A percentile compares a stretch with the other conserved stretches of the same genome.
phyloP scores from a whole-genome alignment of 1,140 invertebrate species.

The Pomacea maculata region DNA sequence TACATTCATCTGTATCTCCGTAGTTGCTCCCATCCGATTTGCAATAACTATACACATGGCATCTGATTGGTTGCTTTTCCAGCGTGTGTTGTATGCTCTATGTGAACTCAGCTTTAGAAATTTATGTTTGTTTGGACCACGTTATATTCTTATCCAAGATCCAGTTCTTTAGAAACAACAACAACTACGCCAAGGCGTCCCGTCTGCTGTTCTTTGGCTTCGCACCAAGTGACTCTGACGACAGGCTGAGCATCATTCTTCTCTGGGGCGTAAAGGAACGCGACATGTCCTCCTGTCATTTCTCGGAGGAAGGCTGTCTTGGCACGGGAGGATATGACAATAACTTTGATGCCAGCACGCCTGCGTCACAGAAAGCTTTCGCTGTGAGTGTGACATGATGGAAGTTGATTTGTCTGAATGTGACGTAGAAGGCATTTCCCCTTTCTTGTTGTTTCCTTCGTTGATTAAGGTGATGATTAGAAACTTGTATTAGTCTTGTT shows the following conservation, averaged over 20 bases:
- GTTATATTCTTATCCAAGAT: conserved; percentile 12
- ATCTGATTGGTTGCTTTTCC: no score
- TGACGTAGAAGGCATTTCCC: no score
- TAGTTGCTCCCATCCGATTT: no score
- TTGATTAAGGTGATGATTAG: no score
- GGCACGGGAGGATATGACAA: conserved; percentile 33
- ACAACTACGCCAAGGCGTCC: conserved; percentile 30
- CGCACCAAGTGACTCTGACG: conserved; percentile 26
- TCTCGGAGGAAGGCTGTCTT: conserved; percentile 29
- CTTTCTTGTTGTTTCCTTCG: no score
- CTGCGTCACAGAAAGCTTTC: conserved; percentile 34
- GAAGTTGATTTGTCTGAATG: no score
- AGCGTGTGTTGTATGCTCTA: no score
- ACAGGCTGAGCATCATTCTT: conserved; percentile 36
- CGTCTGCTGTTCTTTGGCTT: conserved; percentile 30
- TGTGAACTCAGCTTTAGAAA: no score
- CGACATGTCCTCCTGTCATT: conserved; percentile 39
- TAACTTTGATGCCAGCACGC: conserved; percentile 35
- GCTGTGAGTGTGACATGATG: conserved; percentile 30
- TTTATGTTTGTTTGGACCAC: no score
- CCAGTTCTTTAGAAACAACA: conserved; percentile 24
- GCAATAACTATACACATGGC: no score
- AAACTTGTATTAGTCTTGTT: no score
- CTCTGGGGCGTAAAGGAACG: conserved; percentile 43
- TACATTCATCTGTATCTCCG: no score